Evolutionary conservation across 2,888 invertebrate genomes (phyloP).

Genomic region (Trisateles emortualis): DNA sequence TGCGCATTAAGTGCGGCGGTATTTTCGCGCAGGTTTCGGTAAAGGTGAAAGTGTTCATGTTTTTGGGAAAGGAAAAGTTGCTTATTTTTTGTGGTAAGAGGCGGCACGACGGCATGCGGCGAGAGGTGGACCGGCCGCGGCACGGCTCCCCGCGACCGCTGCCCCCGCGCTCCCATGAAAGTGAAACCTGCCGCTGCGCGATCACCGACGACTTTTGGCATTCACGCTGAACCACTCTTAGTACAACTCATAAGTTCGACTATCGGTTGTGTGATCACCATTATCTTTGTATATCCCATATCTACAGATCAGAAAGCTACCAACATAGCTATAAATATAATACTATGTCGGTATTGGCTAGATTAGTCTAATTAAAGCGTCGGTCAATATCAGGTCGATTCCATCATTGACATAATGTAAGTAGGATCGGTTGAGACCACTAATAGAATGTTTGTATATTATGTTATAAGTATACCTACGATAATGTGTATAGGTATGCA

Average conservation of each 20-base stretch:
- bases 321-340: background rate
- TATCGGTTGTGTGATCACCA: background rate
- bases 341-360: background rate
- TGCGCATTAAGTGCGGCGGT: conserved; percentile 50
- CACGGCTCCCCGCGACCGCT: conserved; percentile 17
- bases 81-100: conserved; percentile 78
- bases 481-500: no score
- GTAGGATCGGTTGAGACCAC: no score
- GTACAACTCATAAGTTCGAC: conserved; percentile 1
- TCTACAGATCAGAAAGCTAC: conserved; percentile 26
- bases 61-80: conserved; percentile 86
- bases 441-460: no score
- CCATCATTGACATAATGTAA: no score
- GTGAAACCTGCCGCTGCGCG: conserved; percentile 71
- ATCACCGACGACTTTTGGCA: conserved; percentile 42
- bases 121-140: conserved; percentile 52
- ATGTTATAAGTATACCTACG: no score
- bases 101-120: conserved; percentile 65
- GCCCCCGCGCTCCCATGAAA: conserved; percentile 62
- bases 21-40: conserved; percentile 75
- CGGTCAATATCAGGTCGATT: no score
- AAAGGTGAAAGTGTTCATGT: conserved; percentile 81
- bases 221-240: conserved; percentile 26
- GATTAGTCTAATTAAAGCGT: no score
- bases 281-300: background rate